Conservation (phyloP, 2,888 invertebrate species). For the Trisateles emortualis region DNA sequence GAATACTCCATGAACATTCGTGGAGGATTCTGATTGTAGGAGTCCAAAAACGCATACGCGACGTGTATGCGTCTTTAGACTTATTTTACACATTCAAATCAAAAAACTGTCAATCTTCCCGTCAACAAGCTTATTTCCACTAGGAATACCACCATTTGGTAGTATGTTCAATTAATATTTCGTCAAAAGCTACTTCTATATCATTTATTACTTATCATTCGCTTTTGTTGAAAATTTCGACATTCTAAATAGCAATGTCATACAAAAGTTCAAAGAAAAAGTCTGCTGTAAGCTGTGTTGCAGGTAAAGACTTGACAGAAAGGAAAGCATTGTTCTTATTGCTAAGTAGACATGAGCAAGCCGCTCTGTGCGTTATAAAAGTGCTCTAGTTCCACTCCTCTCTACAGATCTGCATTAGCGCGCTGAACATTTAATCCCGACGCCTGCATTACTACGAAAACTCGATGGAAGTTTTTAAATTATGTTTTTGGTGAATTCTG, state of each 20-base stretch:
- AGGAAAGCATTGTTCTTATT: conserved; percentile 52
- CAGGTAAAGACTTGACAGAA: conserved; percentile 34
- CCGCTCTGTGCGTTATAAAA: conserved; percentile 47
- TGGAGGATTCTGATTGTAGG: too few relatives aligned
- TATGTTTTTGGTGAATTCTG: background rate
- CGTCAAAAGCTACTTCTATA: too few relatives aligned
- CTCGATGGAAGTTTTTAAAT: conserved; percentile 15
- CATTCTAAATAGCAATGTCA: conserved; percentile 4
- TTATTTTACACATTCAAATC: too few relatives aligned
- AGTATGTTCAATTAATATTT: too few relatives aligned
- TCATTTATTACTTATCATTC: too few relatives aligned
- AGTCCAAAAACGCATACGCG: too few relatives aligned
- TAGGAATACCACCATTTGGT: too few relatives aligned
- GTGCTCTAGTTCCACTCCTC: conserved; percentile 40
- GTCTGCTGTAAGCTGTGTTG: conserved; percentile 24
- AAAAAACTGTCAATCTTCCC: too few relatives aligned
- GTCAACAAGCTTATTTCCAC: too few relatives aligned
- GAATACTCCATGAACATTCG: too few relatives aligned
- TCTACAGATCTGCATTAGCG: conserved; percentile 50
- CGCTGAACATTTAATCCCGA: conserved; percentile 53
- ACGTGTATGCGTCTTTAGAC: too few relatives aligned
- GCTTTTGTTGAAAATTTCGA: too few relatives aligned
- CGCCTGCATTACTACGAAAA: conserved; percentile 37
- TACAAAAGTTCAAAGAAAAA: conserved; percentile 25
- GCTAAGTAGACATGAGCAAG: conserved; percentile 51